Conservation (phyloP, 2,113 vertebrate species). For the Marcusenius ussheri region DNA sequence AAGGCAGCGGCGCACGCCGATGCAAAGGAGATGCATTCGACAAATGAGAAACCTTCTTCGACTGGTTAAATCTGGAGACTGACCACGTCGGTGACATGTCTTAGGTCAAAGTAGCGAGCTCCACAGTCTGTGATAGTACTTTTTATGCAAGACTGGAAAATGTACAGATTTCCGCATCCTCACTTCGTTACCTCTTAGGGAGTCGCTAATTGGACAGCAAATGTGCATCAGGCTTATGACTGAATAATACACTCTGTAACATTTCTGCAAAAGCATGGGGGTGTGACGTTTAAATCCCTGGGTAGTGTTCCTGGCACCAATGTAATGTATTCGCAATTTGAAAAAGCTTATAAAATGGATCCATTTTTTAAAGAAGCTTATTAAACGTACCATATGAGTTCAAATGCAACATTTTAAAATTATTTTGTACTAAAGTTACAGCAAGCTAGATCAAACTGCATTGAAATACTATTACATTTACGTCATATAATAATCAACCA, state of each 20-base stretch:
- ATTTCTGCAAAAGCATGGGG: background rate
- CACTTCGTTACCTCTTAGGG: background rate
- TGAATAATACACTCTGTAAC: background rate
- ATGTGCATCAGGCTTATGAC: background rate
- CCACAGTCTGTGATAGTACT: background rate
- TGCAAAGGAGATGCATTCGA: background rate
- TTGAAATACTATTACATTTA: background rate
- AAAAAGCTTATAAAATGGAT: background rate
- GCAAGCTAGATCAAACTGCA: background rate
- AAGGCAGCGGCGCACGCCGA: background rate
- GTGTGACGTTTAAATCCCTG: background rate
- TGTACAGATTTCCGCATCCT: background rate
- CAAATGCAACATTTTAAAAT: background rate
- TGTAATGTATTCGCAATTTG: background rate
- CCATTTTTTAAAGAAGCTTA: background rate
- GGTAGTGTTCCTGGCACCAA: background rate
- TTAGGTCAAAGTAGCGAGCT: background rate
- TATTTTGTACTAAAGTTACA: background rate
- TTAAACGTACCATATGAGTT: background rate
- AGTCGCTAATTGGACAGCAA: background rate
- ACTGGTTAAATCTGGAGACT: background rate
- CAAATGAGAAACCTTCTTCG: background rate
- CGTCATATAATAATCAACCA: background rate
- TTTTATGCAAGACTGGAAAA: background rate
- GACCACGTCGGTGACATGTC: background rate